phyloP scores from a whole-genome alignment of 1,140 invertebrate genomes.

The Bombus haemorrhoidalis region DNA sequence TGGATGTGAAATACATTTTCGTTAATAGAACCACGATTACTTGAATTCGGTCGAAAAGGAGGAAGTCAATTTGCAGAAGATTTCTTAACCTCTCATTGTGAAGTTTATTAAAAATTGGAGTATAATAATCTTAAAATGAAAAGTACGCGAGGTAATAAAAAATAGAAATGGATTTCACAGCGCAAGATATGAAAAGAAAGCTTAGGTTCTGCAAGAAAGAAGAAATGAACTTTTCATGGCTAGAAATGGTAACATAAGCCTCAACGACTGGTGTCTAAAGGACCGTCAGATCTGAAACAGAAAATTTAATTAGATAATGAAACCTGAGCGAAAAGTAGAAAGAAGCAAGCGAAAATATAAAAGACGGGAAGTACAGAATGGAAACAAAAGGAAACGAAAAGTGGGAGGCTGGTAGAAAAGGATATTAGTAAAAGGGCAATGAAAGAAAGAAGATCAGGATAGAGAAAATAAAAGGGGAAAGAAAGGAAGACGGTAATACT shows the following conservation, averaged over 20 bases:
- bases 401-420: background rate
- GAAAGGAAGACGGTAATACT: background rate
- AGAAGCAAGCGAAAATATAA: background rate
- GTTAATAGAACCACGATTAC: background rate
- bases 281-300: slow-evolving; percentile 19
- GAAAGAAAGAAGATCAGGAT: background rate
- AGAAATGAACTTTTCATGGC: background rate
- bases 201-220: background rate
- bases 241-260: background rate
- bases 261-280: slow-evolving; percentile 4
- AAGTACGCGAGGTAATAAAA: background rate
- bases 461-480: too few species aligned
- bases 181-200: background rate
- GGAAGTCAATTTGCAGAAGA: background rate
- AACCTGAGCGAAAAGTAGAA: background rate
- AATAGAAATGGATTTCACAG: background rate
- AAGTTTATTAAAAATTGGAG: background rate
- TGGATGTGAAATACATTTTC: background rate
- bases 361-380: background rate
- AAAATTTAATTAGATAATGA: slow-evolving; percentile 40
- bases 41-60: background rate
- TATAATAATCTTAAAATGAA: background rate
- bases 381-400: background rate
- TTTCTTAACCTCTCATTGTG: background rate
- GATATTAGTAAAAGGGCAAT: background rate